Percentiles rank a stretch among this genome's conserved stretches.
These are phyloP conservation scores for Physella acuta DNA, from an alignment of 1,140 invertebrate genomes.

Conservation along the genomic window DNA sequence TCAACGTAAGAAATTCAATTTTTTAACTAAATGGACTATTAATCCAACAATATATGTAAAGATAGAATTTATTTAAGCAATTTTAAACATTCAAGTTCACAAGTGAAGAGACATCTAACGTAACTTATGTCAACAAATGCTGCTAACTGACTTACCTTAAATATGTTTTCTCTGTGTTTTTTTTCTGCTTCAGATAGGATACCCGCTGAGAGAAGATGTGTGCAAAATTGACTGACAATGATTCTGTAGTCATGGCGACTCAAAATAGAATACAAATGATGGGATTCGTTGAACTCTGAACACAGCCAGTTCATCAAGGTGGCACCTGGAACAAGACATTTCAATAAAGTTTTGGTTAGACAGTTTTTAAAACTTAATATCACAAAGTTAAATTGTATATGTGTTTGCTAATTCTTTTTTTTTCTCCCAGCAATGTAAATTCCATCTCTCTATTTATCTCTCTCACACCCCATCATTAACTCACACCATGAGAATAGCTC, in stretches of 20 bases:
- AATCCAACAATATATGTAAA: neutral
- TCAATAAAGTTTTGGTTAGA: neutral
- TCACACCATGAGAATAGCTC: no score
- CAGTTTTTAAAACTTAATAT: no score
- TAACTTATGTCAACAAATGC: no score
- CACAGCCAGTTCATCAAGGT: conserved; percentile 87
- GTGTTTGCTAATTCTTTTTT: no score
- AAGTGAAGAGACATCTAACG: no score
- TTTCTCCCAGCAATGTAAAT: no score
- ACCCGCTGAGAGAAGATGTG: conserved; percentile 83
- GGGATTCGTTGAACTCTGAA: conserved; percentile 72
- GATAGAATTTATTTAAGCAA: neutral
- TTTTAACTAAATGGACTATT: neutral
- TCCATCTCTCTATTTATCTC: no score
- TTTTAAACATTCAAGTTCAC: no score
- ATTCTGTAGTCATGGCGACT: conserved; percentile 74
- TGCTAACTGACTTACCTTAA: conserved; percentile 70
- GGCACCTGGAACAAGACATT: conserved; percentile 70
- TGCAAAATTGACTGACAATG: conserved; percentile 79
- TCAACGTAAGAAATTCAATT: no score
- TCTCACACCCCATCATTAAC: no score
- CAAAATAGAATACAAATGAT: conserved; percentile 67
- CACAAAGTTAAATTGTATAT: no score
- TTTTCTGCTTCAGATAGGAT: conserved; percentile 78
- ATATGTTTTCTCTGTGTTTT: conserved; percentile 69